Base-by-base conservation (phyloP, 2,113 vertebrate genomes). In the Ifrita kowaldi region DNA sequence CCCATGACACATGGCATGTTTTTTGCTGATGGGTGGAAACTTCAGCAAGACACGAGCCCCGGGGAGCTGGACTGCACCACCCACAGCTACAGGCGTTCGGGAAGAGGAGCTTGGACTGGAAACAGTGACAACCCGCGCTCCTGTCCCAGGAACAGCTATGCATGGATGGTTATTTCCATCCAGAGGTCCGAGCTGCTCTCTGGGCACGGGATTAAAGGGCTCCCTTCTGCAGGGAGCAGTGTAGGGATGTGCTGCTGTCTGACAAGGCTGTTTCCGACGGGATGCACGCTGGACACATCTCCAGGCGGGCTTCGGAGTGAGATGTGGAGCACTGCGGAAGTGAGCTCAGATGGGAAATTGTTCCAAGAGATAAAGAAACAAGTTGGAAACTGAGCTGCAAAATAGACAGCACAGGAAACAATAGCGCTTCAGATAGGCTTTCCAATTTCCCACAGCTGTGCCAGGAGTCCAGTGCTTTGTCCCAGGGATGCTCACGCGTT, bases 391-490 rank as follows among this genome's bases (percentile, higher is more conserved):
- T 1, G 4, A 94, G 93, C 96, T 79, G 89, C 74, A 93, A 93
- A 96, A 96, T 20, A 97, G 95, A 82, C 90, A 76, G 92, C 28
- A 80, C 96, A 97, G 97, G 97, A 97, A 97, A 97, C 96, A 97
- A 96, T 94, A 96, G 87, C 2, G 6, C 76, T 94, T 86, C 91
- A 96, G 97, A 97, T 97, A 97, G 95, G 71, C 88, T 79, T 76
- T 87, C 76, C 37, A 81, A 62, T 89, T 95, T 97, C 95, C 96
- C 95, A 53, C 68, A 74, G 79, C 24, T 5, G n/a, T 74, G 95
- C 94, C 88, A 57, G 53, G 50, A 91, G 69, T 23, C 21, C 39
- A 2, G 69, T 4, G 16, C 82, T 90, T 74, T 18, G 67, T 63
- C 90, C 78, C 62, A 92, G 84, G 3, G 59, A 64, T n/a, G 82